phyloP scores from a whole-genome alignment of 2,113 vertebrate species.

The Cochlearius cochlearius region DNA sequence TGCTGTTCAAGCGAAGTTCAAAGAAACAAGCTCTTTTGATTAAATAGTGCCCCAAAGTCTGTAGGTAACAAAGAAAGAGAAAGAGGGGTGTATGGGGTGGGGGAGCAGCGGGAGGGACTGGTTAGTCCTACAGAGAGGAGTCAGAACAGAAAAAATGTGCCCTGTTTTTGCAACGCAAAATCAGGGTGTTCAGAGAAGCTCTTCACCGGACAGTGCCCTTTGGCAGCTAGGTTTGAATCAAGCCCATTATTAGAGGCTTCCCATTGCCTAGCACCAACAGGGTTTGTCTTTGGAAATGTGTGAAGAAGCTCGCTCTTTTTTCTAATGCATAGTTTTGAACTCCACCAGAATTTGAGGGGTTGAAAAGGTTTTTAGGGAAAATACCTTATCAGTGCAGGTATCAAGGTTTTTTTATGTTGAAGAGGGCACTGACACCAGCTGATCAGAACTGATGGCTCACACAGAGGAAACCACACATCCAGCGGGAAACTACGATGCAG shows the following conservation, averaged over 20 bases:
- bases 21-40: constrained; percentile 17
- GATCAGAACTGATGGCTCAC: not conserved
- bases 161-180: not conserved
- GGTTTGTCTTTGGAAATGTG: not conserved
- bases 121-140: not conserved
- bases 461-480: not conserved
- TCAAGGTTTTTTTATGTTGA: not conserved
- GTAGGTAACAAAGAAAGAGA: not conserved
- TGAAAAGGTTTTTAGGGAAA: not conserved
- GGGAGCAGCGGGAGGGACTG: not conserved
- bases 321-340: not conserved
- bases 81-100: not conserved
- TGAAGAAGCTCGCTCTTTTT: not conserved
- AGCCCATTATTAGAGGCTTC: not conserved
- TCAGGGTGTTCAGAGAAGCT: not conserved
- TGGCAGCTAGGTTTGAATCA: not conserved
- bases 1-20: not conserved
- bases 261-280: not conserved
- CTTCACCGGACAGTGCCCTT: not conserved
- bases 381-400: not conserved
- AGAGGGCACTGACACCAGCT: not conserved
- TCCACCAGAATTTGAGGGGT: not conserved
- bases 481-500: not conserved
- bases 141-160: not conserved
- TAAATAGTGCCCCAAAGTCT: not conserved